phyloP scores from a whole-genome alignment of 2,797 vertebrate genomes.

The Pangasius krempfi region DNA sequence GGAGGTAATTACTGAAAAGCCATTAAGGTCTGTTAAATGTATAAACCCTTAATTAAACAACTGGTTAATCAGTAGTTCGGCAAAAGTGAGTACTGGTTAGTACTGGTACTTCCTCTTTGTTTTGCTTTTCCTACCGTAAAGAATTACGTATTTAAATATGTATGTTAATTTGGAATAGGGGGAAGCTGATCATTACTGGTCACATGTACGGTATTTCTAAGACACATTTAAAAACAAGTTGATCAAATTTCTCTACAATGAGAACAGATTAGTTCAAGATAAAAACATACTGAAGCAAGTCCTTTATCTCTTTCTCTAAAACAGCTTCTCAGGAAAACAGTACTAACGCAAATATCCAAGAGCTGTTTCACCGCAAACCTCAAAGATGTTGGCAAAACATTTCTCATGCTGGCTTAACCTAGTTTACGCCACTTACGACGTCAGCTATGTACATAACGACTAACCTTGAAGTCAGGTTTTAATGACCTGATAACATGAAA shows the following conservation, averaged over 20 bases:
- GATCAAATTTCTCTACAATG: neutral
- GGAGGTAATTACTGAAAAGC: neutral
- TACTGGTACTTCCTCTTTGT: neutral
- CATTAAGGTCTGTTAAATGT: neutral
- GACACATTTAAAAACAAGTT: neutral
- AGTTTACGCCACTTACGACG: neutral
- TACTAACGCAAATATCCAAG: neutral
- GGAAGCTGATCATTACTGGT: neutral
- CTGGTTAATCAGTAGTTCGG: constrained; percentile 19
- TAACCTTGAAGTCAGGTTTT: neutral
- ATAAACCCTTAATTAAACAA: neutral
- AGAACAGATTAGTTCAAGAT: neutral
- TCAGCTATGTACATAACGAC: neutral
- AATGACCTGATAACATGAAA: neutral
- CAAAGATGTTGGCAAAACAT: neutral
- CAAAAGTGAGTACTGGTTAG: too few species aligned
- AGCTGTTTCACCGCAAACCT: neutral
- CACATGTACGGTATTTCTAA: neutral
- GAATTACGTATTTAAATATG: too few species aligned
- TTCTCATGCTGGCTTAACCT: neutral
- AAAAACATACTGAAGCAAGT: neutral
- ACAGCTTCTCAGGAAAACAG: neutral
- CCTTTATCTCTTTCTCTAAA: constrained; percentile 5
- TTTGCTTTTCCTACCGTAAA: neutral
- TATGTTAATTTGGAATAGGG: neutral